Base-by-base conservation (phyloP, 2,797 vertebrate species). In the Bradypodion ventrale region DNA sequence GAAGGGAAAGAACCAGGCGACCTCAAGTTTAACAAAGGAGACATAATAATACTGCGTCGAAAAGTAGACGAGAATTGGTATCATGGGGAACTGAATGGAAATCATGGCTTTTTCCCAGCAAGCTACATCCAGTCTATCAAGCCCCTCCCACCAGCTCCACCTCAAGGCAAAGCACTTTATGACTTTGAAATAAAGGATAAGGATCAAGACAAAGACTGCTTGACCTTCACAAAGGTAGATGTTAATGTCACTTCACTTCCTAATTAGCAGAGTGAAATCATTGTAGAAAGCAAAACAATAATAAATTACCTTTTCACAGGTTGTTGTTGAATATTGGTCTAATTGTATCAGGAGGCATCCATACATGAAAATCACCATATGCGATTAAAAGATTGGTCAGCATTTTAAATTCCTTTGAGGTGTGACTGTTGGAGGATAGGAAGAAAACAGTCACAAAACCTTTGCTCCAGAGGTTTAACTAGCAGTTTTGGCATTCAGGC, bases 161-260 rank as follows among this genome's bases (percentile, higher is more conserved):
- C 99, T 63, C 98, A 99, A 93, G 98, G 99, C 89, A 99, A 99
- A 96, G 98, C 99, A 16, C 96, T 99, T 93, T 99, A 99, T 0
- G 98, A 99, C 95, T 99, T 99, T 75, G 97, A 99, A 95, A 98
- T 99, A 92, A 99, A 99, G 94, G 98, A 99, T 94, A 98, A 97
- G 94, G 98, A 99, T 93, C 98, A 98, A 94, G 99, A 99, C 94
- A 99, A 99, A 93, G 98, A 99, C 94, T 99, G 99, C 90, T 94
- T 99, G 95, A 97, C 98, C 78, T 99, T 99, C 94, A 97, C 97
- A 89, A 99, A 99, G 98, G 99, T 99, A 96, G 83, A 88, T 13
- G 40, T 80, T 40, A 79, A 59, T 65, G 32, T 3, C 73, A 46
- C 23, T 29, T 84, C 23, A 25, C 25, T 15, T 62, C 69, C 35